A percentile compares a stretch with the other conserved stretches of the same genome.
Conservation (phyloP, 1,140 invertebrate genomes). For the Papilio aristodemus region DNA sequence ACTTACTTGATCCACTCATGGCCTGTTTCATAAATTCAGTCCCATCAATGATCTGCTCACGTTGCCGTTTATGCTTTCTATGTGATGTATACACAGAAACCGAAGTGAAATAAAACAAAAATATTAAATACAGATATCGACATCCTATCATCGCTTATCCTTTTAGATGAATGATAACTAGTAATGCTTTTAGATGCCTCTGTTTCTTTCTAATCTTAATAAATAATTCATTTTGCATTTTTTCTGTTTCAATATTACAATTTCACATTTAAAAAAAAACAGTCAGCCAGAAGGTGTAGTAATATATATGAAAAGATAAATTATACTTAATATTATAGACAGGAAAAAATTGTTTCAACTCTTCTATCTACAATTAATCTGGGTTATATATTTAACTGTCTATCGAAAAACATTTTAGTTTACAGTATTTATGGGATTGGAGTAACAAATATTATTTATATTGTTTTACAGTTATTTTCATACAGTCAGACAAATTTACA, state of each 20-base stretch:
- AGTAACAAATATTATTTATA: background rate
- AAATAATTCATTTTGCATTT: slow-evolving; percentile 9
- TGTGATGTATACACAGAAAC: background rate
- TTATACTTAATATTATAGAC: too few relatives aligned
- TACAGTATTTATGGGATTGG: background rate
- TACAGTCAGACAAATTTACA: slow-evolving; percentile 8
- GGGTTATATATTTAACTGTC: too few relatives aligned
- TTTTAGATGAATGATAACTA: slow-evolving; percentile 8
- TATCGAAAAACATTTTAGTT: background rate
- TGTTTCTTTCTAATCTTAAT: background rate
- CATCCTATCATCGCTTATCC: slow-evolving; percentile 22
- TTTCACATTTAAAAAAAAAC: background rate
- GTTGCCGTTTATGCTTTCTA: slow-evolving; percentile 23
- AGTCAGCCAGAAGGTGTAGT: too few relatives aligned
- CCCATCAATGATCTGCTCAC: slow-evolving; percentile 41
- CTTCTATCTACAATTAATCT: too few relatives aligned
- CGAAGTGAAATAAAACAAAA: slow-evolving; percentile 40
- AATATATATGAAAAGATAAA: too few relatives aligned
- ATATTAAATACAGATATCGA: slow-evolving; percentile 38
- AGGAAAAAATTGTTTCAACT: too few relatives aligned
- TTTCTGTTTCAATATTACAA: background rate
- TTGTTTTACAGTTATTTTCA: background rate
- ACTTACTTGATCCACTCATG: slow-evolving; percentile 54
- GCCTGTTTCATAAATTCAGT: slow-evolving; percentile 49
- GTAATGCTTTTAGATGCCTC: background rate